Evolutionary conservation across 2,113 vertebrate species (phyloP).

Genomic region (Trinectes maculatus): DNA sequence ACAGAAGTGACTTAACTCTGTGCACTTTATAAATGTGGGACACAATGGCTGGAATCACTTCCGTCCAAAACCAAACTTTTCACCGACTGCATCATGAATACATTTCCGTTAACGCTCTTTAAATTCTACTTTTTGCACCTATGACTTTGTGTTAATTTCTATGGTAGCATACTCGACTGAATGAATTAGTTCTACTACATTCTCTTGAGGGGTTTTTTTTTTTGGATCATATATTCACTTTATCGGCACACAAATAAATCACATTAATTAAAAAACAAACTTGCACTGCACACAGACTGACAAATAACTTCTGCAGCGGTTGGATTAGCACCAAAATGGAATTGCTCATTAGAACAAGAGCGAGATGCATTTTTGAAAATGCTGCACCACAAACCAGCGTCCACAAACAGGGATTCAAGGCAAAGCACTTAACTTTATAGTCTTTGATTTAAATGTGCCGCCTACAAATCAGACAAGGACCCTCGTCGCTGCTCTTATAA

Average conservation of each 20-base stretch:
- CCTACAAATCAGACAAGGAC: not conserved
- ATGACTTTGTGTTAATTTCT: not conserved
- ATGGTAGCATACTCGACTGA: not conserved
- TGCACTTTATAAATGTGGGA: slow-evolving; percentile 15
- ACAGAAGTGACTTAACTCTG: slow-evolving; percentile 34
- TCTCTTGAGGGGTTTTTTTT: too few relatives aligned
- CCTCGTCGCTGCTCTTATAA: not conserved
- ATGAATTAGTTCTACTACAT: too few relatives aligned
- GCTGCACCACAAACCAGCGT: not conserved
- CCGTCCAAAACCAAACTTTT: not conserved
- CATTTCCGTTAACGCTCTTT: too few relatives aligned
- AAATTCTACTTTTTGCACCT: not conserved
- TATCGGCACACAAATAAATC: not conserved
- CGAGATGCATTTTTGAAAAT: slow-evolving; percentile 3
- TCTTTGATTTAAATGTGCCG: slow-evolving; percentile 2
- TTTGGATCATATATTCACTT: not conserved
- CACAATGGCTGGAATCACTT: slow-evolving; percentile 5
- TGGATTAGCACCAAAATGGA: slow-evolving; percentile 2
- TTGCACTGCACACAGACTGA: not conserved
- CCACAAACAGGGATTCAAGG: not conserved
- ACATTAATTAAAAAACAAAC: not conserved
- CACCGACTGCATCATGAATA: not conserved
- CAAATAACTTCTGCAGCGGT: not conserved
- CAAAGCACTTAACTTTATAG: slow-evolving; percentile 9
- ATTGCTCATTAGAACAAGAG: not conserved